Conservation (phyloP, 1,140 invertebrate species). For the Leptinotarsa defecta region DNA sequence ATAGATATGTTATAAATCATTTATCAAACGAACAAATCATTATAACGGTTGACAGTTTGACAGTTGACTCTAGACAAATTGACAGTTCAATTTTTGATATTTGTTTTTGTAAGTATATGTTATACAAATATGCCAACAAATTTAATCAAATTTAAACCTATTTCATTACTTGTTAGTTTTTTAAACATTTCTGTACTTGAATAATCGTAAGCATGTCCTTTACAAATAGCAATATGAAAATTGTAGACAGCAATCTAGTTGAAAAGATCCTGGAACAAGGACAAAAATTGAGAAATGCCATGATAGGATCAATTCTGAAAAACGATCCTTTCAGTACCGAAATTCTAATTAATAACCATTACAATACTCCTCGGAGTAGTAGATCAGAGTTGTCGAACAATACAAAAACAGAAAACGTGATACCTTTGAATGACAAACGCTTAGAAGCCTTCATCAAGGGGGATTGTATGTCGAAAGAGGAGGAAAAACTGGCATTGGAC, state of each 20-base stretch:
- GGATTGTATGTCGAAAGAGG: slow-evolving; percentile 47
- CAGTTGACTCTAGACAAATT: no score
- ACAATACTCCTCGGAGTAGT: slow-evolving; percentile 32
- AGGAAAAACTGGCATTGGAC: slow-evolving; percentile 52
- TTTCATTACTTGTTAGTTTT: no score
- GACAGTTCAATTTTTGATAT: no score
- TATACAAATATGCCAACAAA: no score
- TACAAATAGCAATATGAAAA: background rate
- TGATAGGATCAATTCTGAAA: slow-evolving; percentile 50
- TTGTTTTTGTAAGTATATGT: no score
- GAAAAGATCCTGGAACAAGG: slow-evolving; percentile 52
- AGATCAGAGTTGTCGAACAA: slow-evolving; percentile 8
- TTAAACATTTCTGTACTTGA: no score
- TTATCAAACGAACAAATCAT: no score
- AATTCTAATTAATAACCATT: slow-evolving; percentile 33
- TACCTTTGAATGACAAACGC: slow-evolving; percentile 32
- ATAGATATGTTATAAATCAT: no score
- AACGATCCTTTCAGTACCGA: slow-evolving; percentile 49
- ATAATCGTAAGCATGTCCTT: background rate
- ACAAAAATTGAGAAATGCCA: slow-evolving; percentile 48
- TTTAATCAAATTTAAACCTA: no score
- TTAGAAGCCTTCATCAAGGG: slow-evolving; percentile 46
- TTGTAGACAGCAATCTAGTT: slow-evolving; percentile 34
- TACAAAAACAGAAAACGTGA: slow-evolving; percentile 20
- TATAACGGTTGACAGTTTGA: no score